Percentiles rank a stretch among this genome's conserved stretches.
phyloP scores from a whole-genome alignment of 2,113 vertebrate species.

The Percopsis transmontana region DNA sequence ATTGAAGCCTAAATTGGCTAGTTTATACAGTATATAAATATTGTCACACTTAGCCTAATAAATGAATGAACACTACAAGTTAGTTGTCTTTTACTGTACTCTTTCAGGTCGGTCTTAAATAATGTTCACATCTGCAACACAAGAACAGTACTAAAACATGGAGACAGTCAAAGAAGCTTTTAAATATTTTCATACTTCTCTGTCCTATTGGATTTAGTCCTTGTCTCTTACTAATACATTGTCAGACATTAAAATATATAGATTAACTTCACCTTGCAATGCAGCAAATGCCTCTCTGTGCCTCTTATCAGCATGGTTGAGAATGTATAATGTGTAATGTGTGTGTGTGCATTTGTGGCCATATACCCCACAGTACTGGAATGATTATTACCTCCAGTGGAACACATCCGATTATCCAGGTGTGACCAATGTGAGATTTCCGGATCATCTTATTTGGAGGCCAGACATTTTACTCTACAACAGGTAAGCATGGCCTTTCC shows the following conservation, averaged over 20 bases:
- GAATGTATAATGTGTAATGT: neutral
- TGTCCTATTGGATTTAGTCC: neutral
- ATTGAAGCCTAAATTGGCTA: no score
- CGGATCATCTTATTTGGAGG: constrained; percentile 90
- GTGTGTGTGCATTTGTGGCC: neutral
- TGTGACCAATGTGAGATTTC: constrained; percentile 88
- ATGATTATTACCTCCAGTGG: constrained; percentile 90
- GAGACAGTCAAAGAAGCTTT: no score
- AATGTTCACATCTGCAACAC: no score
- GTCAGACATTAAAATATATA: neutral
- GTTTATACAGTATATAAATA: no score
- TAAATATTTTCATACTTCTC: no score
- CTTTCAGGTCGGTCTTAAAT: no score
- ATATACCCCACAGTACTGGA: constrained; percentile 82
- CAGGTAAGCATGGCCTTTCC: constrained; percentile 79
- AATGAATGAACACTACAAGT: no score
- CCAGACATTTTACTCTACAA: constrained; percentile 98
- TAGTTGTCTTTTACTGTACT: no score
- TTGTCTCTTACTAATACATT: neutral
- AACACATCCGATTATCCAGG: constrained; percentile 86
- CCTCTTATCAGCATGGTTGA: neutral
- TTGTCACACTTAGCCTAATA: no score
- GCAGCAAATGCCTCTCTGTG: neutral
- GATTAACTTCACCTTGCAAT: neutral
- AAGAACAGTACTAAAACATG: no score